Conservation (phyloP, 2,888 invertebrate species). For the Caenorhabditis sp. region DNA sequence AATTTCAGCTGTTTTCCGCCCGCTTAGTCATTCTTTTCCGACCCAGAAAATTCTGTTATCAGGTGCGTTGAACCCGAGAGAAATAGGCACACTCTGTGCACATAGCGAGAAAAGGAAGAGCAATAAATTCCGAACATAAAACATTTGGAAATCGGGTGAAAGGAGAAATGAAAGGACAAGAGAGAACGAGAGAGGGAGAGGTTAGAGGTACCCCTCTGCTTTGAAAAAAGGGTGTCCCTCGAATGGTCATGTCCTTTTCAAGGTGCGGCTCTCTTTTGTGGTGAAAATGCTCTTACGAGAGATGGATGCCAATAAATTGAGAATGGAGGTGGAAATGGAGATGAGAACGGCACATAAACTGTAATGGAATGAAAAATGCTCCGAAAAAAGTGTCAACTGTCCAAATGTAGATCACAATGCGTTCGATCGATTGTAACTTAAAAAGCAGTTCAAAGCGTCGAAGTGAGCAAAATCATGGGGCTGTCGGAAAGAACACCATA, state of each 20-base stretch:
- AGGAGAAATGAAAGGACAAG: constrained; percentile 5
- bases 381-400: too few relatives aligned
- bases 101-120: constrained; percentile 21
- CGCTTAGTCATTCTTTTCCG: background rate
- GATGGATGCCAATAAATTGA: too few relatives aligned
- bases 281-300: background rate
- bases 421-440: too few relatives aligned
- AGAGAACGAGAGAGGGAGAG: constrained; percentile 8
- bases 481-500: too few relatives aligned
- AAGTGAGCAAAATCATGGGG: too few relatives aligned
- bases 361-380: too few relatives aligned
- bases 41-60: background rate
- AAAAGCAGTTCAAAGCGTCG: too few relatives aligned
- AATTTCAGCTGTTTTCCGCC: constrained; percentile 32
- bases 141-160: constrained; percentile 25
- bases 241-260: background rate
- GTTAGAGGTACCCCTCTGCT: background rate
- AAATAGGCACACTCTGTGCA: constrained; percentile 4
- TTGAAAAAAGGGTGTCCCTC: constrained; percentile 2
- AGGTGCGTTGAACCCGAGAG: background rate
- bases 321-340: too few relatives aligned
- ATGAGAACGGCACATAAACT: too few relatives aligned
- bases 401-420: too few relatives aligned
- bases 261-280: constrained; percentile 5
- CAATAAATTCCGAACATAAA: constrained; percentile 55